Evolutionary conservation across 2,113 vertebrate genomes (phyloP).

Genomic region (Tychaedon coryphoeus): DNA sequence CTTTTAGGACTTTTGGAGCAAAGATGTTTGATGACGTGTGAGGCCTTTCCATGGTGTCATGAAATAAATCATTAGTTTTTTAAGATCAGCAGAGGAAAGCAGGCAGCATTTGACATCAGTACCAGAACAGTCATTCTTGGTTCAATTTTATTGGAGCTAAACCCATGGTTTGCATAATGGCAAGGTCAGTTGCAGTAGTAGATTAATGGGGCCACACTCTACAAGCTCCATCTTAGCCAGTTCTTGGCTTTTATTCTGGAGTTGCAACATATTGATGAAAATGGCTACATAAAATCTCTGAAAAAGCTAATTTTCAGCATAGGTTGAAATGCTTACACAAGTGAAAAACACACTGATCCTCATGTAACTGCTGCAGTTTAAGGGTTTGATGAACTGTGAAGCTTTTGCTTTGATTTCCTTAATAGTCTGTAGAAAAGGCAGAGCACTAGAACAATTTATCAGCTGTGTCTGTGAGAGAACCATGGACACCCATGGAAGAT

Average conservation of each 20-base stretch:
- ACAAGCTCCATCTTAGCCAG: not conserved
- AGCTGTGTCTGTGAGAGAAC: not conserved
- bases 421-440: not conserved
- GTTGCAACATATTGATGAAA: not conserved
- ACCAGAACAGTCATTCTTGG: not conserved
- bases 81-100: not conserved
- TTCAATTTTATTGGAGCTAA: conserved; percentile 1
- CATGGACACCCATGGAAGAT: not conserved
- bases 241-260: not conserved
- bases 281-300: not conserved
- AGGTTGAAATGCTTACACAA: not conserved
- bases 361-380: not conserved
- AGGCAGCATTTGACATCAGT: not conserved
- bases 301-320: not conserved
- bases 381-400: not conserved
- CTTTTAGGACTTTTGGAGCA: not conserved
- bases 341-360: not conserved
- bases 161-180: not conserved
- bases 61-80: conserved; percentile 30
- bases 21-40: not conserved
- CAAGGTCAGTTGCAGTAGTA: not conserved
- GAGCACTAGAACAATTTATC: not conserved
- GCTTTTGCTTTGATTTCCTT: conserved; percentile 14
- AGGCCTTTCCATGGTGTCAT: conserved; percentile 11
- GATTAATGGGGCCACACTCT: not conserved